These are phyloP conservation scores for Drosophila pseudoananassae DNA, from an alignment of 1,140 invertebrate genomes.

Conservation along the genomic window DNA sequence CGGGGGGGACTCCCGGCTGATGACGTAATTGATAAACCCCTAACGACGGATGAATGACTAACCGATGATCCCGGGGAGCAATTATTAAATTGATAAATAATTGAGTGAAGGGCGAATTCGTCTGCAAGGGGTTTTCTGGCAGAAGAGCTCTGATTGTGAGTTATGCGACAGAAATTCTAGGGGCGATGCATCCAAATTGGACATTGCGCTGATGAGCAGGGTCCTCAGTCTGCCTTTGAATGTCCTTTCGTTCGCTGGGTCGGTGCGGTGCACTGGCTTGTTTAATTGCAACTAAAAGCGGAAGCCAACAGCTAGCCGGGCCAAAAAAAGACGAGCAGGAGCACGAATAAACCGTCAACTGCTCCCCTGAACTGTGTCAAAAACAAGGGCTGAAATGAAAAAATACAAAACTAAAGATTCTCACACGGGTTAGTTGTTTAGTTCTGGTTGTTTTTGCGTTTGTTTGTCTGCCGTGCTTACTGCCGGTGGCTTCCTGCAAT, in stretches of 20 bases:
- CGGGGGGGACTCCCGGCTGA: constrained; percentile 15
- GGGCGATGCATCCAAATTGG: constrained; percentile 63
- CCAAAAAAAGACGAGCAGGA: constrained; percentile 10
- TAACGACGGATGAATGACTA: neutral
- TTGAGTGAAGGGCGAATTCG: neutral
- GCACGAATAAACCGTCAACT: constrained; percentile 53
- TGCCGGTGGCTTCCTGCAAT: constrained; percentile 71
- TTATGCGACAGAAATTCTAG: neutral
- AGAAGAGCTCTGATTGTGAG: constrained; percentile 9
- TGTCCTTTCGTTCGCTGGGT: constrained; percentile 13
- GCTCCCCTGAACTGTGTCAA: constrained; percentile 76
- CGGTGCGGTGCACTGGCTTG: constrained; percentile 61
- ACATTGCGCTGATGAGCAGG: constrained; percentile 69
- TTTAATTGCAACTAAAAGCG: constrained; percentile 81
- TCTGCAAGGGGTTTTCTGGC: neutral
- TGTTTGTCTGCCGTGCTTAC: constrained; percentile 48
- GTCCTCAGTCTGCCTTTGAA: constrained; percentile 36
- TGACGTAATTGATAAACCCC: constrained; percentile 60
- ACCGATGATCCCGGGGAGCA: neutral
- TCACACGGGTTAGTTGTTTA: constrained; percentile 67
- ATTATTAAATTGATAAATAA: constrained; percentile 23
- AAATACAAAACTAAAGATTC: constrained; percentile 29
- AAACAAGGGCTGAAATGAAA: constrained; percentile 42
- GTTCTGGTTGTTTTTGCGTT: constrained; percentile 59
- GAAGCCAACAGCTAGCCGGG: constrained; percentile 25